Evolutionary conservation across 2,113 vertebrate species (phyloP).

Genomic region (Oriolus oriolus): DNA sequence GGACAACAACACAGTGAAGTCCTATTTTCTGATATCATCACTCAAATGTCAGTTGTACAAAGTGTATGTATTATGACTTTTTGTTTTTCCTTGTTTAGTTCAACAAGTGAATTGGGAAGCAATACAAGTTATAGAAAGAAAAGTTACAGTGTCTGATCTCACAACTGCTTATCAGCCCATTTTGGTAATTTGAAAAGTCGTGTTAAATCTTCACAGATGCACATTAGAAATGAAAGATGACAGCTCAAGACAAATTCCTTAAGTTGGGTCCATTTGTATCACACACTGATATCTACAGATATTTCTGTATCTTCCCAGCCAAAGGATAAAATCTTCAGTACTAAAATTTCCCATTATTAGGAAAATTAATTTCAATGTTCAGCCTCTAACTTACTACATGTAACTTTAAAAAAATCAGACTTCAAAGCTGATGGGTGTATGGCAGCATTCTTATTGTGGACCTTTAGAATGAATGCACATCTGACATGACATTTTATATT

Average conservation of each 20-base stretch:
- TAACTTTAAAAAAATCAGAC: conserved; percentile 54
- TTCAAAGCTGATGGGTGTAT: conserved; percentile 58
- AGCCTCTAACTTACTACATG: background rate
- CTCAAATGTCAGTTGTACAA: background rate
- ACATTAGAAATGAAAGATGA: conserved; percentile 51
- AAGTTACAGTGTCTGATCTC: conserved; percentile 29
- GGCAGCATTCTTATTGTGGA: conserved; percentile 39
- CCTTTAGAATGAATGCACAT: conserved; percentile 48
- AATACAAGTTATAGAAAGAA: conserved; percentile 31
- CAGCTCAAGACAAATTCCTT: conserved; percentile 46
- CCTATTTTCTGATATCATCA: background rate
- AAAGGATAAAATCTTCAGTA: background rate
- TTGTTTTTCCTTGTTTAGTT: background rate
- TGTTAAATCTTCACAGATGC: conserved; percentile 50
- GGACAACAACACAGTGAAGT: background rate
- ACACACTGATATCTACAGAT: background rate
- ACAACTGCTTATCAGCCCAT: conserved; percentile 47
- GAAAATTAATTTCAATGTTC: background rate
- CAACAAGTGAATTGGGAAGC: conserved; percentile 21
- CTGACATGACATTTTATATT: background rate
- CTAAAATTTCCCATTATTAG: background rate
- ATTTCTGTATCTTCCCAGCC: background rate
- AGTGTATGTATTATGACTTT: background rate
- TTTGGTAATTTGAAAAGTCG: conserved; percentile 25
- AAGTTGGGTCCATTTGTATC: conserved; percentile 51